These are phyloP conservation scores for Lasioglossum pauxillum DNA, from an alignment of 2,888 invertebrate genomes.

Conservation along the genomic window DNA sequence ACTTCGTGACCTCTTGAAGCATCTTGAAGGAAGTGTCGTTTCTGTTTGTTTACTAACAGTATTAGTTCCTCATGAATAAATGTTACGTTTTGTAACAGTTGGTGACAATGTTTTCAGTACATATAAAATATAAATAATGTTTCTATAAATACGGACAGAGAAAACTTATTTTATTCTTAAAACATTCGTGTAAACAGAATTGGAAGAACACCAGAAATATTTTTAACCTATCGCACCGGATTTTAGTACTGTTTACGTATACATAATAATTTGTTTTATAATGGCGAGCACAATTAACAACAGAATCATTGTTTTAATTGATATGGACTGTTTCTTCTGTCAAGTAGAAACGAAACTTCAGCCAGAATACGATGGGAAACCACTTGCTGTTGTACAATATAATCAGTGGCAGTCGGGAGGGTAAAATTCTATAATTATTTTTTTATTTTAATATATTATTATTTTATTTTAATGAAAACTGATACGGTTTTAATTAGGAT, in stretches of 20 bases:
- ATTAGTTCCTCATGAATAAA: neutral
- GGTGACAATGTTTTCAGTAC: neutral
- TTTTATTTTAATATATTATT: no score
- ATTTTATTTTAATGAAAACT: neutral
- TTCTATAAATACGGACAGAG: neutral
- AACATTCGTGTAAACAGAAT: neutral
- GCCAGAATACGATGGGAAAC: conserved; percentile 93
- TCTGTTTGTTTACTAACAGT: conserved; percentile 21
- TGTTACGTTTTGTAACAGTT: neutral
- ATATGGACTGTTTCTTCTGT: conserved; percentile 99
- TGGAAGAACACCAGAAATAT: neutral
- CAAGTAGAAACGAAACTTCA: conserved; percentile 98
- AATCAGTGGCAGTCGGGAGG: conserved; percentile 97
- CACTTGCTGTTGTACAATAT: conserved; percentile 98
- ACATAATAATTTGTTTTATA: neutral
- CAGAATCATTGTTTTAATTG: conserved; percentile 91
- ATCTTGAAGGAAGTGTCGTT: neutral
- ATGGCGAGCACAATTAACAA: conserved; percentile 48
- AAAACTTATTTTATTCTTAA: neutral
- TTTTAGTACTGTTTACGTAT: neutral
- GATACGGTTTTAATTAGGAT: conserved; percentile 87
- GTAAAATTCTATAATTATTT: conserved; percentile 85
- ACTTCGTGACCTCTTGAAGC: neutral
- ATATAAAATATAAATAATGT: conserved; percentile 1
- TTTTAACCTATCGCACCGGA: neutral